Evolutionary conservation across 2,888 invertebrate species (phyloP).

Genomic region (Mythimna lalbum): DNA sequence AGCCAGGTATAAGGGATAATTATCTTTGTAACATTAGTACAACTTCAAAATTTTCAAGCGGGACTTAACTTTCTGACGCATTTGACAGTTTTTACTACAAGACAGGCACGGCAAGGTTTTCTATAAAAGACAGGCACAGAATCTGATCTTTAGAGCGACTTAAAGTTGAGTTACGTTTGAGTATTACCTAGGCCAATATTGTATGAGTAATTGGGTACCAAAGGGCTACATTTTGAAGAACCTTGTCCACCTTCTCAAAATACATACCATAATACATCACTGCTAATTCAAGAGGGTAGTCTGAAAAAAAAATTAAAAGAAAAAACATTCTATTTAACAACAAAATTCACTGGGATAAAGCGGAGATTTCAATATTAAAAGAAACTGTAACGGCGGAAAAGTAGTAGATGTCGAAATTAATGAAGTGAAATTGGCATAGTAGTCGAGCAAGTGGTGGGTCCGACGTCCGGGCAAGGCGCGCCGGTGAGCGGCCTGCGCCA

Average conservation of each 20-base stretch:
- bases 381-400: constrained; percentile 6
- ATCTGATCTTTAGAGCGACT: not conserved
- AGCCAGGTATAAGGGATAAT: constrained; percentile 91
- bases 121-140: not conserved
- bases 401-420: constrained; percentile 61
- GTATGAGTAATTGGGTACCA: constrained; percentile 1
- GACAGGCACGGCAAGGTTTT: too few species aligned
- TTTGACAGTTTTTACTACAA: not conserved
- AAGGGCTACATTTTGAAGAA: not conserved
- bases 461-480: constrained; percentile 78
- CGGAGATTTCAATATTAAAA: not conserved
- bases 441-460: constrained; percentile 75
- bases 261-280: not conserved
- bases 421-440: constrained; percentile 74
- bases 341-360: not conserved
- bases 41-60: constrained; percentile 8
- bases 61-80: constrained; percentile 6
- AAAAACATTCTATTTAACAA: not conserved
- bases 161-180: constrained; percentile 17
- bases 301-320: not conserved
- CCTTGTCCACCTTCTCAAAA: not conserved
- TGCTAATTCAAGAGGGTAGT: not conserved
- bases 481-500: constrained; percentile 92
- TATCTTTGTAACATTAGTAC: constrained; percentile 9
- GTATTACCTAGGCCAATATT: constrained; percentile 1